Evolutionary conservation across 2,888 invertebrate genomes (phyloP).

Genomic region (Cerastis leucographa): DNA sequence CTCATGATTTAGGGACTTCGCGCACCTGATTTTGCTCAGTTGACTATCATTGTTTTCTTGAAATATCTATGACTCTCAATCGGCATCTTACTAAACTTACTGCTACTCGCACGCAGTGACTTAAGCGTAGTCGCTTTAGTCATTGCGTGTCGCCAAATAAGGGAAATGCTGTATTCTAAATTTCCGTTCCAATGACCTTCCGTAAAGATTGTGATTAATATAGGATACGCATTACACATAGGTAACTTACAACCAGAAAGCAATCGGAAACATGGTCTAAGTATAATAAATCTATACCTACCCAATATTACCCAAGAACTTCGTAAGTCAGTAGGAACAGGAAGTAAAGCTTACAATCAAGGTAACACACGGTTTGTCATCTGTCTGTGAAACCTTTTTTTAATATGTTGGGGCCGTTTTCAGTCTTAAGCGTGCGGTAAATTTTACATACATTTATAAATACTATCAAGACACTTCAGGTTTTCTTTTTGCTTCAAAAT

Average conservation of each 20-base stretch:
- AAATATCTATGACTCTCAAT: not conserved
- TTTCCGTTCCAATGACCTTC: conserved; percentile 5
- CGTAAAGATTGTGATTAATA: not conserved
- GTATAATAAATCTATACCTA: not conserved
- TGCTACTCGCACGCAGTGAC: no score
- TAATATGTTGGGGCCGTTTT: not conserved
- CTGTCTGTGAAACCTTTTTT: not conserved
- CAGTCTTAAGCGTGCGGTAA: not conserved
- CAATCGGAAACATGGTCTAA: not conserved
- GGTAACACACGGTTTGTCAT: not conserved
- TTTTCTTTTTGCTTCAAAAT: not conserved
- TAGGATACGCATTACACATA: not conserved
- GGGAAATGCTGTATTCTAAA: not conserved
- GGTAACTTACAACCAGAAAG: not conserved
- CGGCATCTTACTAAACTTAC: no score
- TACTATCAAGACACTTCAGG: not conserved
- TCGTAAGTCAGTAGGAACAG: conserved; percentile 21
- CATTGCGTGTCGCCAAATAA: not conserved
- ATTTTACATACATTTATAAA: not conserved
- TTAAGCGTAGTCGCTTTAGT: not conserved
- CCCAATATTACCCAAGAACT: not conserved
- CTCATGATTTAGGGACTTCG: not conserved
- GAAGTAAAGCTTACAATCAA: conserved; percentile 8
- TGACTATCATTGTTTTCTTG: not conserved
- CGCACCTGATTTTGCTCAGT: not conserved